Percentiles rank a stretch among this genome's conserved stretches.
Conservation (phyloP, 2,888 invertebrate species). For the Orthosia gracilis region DNA sequence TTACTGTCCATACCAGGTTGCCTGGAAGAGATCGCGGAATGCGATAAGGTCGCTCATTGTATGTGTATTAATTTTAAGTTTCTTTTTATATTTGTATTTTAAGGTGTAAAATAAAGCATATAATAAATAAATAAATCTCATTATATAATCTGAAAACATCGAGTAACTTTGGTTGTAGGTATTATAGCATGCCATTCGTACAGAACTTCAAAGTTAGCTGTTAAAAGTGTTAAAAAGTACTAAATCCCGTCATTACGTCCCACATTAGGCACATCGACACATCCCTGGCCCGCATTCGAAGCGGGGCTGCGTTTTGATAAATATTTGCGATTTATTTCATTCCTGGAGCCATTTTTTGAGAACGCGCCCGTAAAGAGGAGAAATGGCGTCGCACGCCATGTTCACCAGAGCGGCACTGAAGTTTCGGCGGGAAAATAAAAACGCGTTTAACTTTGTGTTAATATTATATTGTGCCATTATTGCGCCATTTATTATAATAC, state of each 20-base stretch:
- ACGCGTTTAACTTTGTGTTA: conserved; percentile 91
- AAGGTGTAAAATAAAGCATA: too few relatives aligned
- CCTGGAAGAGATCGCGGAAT: too few relatives aligned
- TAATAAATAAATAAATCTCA: too few relatives aligned
- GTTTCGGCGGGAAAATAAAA: conserved; percentile 89
- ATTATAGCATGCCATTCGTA: not conserved
- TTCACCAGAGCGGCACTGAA: conserved; percentile 82
- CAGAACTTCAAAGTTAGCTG: conserved; percentile 4
- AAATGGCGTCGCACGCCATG: conserved; percentile 80
- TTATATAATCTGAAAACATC: not conserved
- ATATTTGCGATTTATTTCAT: conserved; percentile 88
- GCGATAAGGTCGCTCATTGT: too few relatives aligned
- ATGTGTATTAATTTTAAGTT: too few relatives aligned
- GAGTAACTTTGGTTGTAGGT: not conserved
- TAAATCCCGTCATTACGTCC: conserved; percentile 40
- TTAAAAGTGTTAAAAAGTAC: conserved; percentile 36
- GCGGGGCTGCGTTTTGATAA: conserved; percentile 84
- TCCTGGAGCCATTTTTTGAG: conserved; percentile 85
- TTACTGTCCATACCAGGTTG: too few relatives aligned
- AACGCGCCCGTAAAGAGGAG: conserved; percentile 81
- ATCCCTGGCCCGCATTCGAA: conserved; percentile 74
- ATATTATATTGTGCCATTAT: conserved; percentile 91
- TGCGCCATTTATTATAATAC: conserved; percentile 90
- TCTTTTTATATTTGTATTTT: too few relatives aligned
- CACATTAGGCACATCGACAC: conserved; percentile 60